Percentiles rank a stretch among this genome's conserved stretches.
phyloP scores from a whole-genome alignment of 2,113 vertebrate species.

The Phylloscopus trochilus region DNA sequence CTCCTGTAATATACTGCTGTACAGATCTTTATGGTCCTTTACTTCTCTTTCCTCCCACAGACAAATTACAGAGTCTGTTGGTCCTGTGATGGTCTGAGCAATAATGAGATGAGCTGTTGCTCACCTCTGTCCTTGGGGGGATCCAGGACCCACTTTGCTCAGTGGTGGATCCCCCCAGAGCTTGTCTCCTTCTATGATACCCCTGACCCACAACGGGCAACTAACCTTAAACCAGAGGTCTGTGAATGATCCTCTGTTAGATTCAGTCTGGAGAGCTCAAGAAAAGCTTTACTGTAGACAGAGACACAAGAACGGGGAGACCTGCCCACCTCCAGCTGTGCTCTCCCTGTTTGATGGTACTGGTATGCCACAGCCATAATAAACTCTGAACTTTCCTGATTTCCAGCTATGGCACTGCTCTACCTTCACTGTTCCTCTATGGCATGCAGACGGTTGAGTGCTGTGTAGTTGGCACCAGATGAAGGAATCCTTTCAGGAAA shows the following conservation, averaged over 20 bases:
- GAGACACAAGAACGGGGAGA: not conserved
- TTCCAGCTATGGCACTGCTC: not conserved
- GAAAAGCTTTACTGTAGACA: not conserved
- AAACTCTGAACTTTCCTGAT: not conserved
- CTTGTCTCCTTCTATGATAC: not conserved
- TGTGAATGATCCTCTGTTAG: rapidly evolving
- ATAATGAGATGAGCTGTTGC: rapidly evolving
- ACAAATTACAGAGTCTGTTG: not conserved
- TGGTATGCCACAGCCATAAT: rapidly evolving
- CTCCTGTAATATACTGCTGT: not conserved
- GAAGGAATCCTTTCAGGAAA: not conserved
- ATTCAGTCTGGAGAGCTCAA: not conserved
- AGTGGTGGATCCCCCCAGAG: rapidly evolving
- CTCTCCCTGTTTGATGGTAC: not conserved
- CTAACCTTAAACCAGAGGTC: not conserved
- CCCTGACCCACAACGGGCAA: not conserved
- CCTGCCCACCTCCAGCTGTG: not conserved
- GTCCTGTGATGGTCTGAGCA: not conserved
- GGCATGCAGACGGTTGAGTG: not conserved
- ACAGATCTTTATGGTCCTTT: not conserved
- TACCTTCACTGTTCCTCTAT: not conserved
- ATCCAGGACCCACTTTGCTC: not conserved
- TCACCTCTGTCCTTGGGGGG: rapidly evolving
- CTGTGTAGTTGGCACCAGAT: not conserved
- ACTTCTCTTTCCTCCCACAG: conserved; percentile 4